Base-by-base conservation (phyloP, 2,113 vertebrate genomes). In the Oryzias woworae region DNA sequence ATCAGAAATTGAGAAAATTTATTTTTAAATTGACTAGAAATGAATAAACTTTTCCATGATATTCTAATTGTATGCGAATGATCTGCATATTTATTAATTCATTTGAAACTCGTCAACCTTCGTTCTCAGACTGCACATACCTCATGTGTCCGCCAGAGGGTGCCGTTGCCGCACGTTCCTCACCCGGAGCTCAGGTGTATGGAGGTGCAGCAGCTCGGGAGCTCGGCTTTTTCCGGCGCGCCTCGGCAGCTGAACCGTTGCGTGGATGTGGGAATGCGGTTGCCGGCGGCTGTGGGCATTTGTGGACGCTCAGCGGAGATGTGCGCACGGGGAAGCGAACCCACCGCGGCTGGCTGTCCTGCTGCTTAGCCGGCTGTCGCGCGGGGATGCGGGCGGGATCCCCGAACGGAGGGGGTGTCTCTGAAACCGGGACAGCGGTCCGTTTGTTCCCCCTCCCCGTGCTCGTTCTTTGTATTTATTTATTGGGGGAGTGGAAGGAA, bases 211-310 rank as follows among this genome's bases (percentile, higher is more conserved):
- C 65, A 13, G 63, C 69, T 44, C 45, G 26, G 14, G 52, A 7
- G 36, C 59, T 88, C 87, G 87, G 78, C 3, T 69, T 12, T 87
- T 88, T 88, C 84, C 89, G 87, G 61, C 57, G 14, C 14, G 17
- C 15, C 57, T 88, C 87, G 87, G 69, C 66, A 7, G 8, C 36
- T 8, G 71, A 84, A 67, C 65, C 58, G 59, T 77, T 12, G 36
- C 60, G 75, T 76, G 77, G 72, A 75, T 71, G 85, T 74, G 70
- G 84, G 87, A 88, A 89, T 90, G 89, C 89, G 85, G 89, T 71
- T 78, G 78, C 86, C 31, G 64, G 82, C 77, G 84, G 75, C 81
- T 65, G 75, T 67, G 71, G 80, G 81, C 80, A 85, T 77, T 78
- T 82, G 83, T 77, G 77, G 82, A 77, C 82, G 69, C 66, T 77